Evolutionary conservation across 2,888 invertebrate genomes (phyloP).

Genomic region (Dasysyrphus tricinctus): DNA sequence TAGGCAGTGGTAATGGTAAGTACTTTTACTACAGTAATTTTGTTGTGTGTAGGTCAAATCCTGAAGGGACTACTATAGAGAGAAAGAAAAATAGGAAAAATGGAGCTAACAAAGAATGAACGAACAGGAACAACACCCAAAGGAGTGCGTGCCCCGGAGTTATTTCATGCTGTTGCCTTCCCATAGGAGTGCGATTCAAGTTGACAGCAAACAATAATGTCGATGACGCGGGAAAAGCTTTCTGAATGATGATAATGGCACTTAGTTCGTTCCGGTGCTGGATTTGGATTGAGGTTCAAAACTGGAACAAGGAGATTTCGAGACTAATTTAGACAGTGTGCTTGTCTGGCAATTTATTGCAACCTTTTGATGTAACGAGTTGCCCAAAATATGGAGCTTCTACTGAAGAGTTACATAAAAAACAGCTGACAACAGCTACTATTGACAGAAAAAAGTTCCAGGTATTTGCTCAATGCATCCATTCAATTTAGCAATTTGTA

Average conservation of each 20-base stretch:
- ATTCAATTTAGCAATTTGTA: too few species aligned
- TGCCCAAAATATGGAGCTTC: too few species aligned
- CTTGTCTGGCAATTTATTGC: background rate
- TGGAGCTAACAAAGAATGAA: background rate
- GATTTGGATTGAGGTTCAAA: background rate
- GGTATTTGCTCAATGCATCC: too few species aligned
- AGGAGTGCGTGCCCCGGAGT: conserved; percentile 53
- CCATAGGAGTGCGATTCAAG: conserved; percentile 35
- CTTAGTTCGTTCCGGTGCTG: background rate
- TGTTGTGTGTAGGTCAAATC: conserved; percentile 8
- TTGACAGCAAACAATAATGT: conserved; percentile 46
- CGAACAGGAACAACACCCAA: background rate
- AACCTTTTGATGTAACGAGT: too few species aligned
- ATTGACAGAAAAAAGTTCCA: too few species aligned
- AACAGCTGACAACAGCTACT: too few species aligned
- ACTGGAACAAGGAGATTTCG: background rate
- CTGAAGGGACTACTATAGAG: background rate
- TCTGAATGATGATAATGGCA: conserved; percentile 17
- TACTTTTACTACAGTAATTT: background rate
- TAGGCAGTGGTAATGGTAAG: background rate
- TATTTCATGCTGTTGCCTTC: conserved; percentile 53
- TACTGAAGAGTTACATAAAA: too few species aligned
- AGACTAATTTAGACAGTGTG: background rate
- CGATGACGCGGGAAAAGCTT: conserved; percentile 29
- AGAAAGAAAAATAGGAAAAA: background rate